Conservation (phyloP, 1,140 invertebrate genomes). For the Hyles vespertilio region DNA sequence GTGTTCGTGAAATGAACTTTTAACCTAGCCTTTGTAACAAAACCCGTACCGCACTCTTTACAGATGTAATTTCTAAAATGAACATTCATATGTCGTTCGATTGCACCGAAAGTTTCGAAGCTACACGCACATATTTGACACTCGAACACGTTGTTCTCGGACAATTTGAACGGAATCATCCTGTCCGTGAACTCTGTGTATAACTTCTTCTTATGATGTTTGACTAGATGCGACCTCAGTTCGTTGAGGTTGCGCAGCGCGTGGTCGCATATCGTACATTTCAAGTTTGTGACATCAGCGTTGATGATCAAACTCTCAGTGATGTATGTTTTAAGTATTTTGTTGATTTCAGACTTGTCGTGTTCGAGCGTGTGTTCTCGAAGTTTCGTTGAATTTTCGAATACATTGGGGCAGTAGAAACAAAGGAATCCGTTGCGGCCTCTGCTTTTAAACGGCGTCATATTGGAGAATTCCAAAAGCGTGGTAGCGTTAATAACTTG, state of each 20-base stretch:
- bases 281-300: slow-evolving; percentile 50
- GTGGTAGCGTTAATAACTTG: slow-evolving; percentile 45
- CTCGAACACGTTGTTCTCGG: slow-evolving; percentile 31
- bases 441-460: slow-evolving; percentile 52
- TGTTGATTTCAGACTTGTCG: slow-evolving; percentile 39
- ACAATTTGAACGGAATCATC: slow-evolving; percentile 56
- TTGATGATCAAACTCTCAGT: slow-evolving; percentile 54
- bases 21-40: slow-evolving; percentile 57
- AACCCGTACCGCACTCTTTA: slow-evolving; percentile 59
- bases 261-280: slow-evolving; percentile 39
- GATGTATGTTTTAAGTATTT: slow-evolving; percentile 37
- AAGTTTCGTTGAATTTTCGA: slow-evolving; percentile 42
- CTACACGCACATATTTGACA: slow-evolving; percentile 56
- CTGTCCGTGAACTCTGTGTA: slow-evolving; percentile 44
- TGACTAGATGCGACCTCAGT: slow-evolving; percentile 48
- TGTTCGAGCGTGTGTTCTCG: slow-evolving; percentile 38
- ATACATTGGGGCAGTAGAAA: slow-evolving; percentile 55
- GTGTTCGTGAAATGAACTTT: slow-evolving; percentile 59
- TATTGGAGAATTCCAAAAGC: slow-evolving; percentile 46
- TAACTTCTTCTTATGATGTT: slow-evolving; percentile 48
- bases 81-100: slow-evolving; percentile 63
- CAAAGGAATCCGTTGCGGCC: slow-evolving; percentile 51
- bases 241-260: slow-evolving; percentile 41
- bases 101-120: slow-evolving; percentile 61
- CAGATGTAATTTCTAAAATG: slow-evolving; percentile 66